Base-by-base conservation (phyloP, 2,888 invertebrate genomes). In the Mantis religiosa region DNA sequence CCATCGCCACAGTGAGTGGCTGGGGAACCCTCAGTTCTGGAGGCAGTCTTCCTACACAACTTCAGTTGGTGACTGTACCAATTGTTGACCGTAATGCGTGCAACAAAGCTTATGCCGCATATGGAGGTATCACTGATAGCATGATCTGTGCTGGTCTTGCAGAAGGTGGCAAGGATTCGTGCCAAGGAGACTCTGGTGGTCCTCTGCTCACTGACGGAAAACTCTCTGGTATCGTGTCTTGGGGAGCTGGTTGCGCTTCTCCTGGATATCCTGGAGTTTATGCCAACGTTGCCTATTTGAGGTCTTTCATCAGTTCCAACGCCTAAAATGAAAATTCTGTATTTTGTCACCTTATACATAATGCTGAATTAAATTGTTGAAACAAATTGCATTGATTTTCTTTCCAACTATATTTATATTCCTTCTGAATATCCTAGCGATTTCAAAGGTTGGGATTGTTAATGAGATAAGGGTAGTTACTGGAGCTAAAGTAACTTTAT, bases 91-190 rank as follows among this genome's bases (percentile, higher is more conserved):
- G 91, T 89, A 86, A 89, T 20, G 91, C 91, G 54, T 93, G 92
- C 90, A 90, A 91, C 34, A 87, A 90, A 85, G 91, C 92, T 84
- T 92, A 92, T 82, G 12, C 91, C 2, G 89, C 84, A 20, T 81
- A 71, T 81, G 28, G 84, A 27, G 27, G 81, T 12, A 90, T 92
- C 34, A 92, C 92, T 14, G 8, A 87, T 12, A 93, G 93, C 30
- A 95, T 95, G 95, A 94, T 95, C 91, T 95, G 95, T 88, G 95
- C 95, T 0, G 95, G 94, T 1, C n/a, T 30, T 27, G 20, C 25
- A 8, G 93, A 93, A 82, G 92, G 93, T 0, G 93, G 94, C 6
- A 93, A 94, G 87, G 95, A 95, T 91, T 94, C 95, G 87, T 95
- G 95, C 89, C 94, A 95, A 93, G 94, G 93, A 89, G 93, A 93